Percentiles rank a stretch among this genome's conserved stretches.
phyloP scores from a whole-genome alignment of 30 jellyfish, hydroid and myxozoan species.

The Aurelia coerulea region DNA sequence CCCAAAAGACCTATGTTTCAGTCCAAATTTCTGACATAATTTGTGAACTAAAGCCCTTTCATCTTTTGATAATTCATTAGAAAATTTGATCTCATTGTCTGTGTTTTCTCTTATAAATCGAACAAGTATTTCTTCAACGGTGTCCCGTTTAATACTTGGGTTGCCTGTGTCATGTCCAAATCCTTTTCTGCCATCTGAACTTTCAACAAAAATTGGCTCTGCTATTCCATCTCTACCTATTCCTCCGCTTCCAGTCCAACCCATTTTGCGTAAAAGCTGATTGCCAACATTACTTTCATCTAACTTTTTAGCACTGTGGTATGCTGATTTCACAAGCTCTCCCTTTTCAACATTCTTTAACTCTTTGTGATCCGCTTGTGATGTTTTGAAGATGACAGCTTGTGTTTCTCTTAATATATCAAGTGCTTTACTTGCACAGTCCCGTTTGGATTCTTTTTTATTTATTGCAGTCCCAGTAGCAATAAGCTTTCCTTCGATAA shows the following conservation, averaged over 20 bases:
- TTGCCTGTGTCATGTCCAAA: constrained; percentile 61
- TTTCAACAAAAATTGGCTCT: constrained; percentile 87
- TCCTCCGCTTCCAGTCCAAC: constrained; percentile 97
- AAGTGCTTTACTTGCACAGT: constrained; percentile 75
- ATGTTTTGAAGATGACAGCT: constrained; percentile 2
- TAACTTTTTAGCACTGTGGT: constrained; percentile 67
- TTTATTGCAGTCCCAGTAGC: constrained; percentile 68
- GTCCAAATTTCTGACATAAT: constrained; percentile 70
- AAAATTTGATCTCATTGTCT: constrained; percentile 68
- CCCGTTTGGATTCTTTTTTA: constrained; percentile 77
- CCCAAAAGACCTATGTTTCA: constrained; percentile 89
- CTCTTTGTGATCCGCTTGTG: constrained; percentile 43
- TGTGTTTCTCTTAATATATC: constrained; percentile 42
- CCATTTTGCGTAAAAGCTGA: constrained; percentile 89
- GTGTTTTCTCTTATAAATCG: constrained; percentile 58
- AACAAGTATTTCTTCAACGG: constrained; percentile 69
- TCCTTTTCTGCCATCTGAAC: constrained; percentile 83
- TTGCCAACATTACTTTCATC: constrained; percentile 86
- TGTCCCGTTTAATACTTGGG: constrained; percentile 36
- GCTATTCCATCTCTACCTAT: constrained; percentile 81
- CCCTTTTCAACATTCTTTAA: constrained; percentile 59
- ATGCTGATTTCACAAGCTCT: constrained; percentile 63
- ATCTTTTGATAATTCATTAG: constrained; percentile 79
- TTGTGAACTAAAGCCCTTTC: constrained; percentile 91
- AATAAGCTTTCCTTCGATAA: constrained; percentile 54